These are phyloP conservation scores for Alligator sinensis DNA, from an alignment of 2,113 vertebrate species.

Conservation along the genomic window DNA sequence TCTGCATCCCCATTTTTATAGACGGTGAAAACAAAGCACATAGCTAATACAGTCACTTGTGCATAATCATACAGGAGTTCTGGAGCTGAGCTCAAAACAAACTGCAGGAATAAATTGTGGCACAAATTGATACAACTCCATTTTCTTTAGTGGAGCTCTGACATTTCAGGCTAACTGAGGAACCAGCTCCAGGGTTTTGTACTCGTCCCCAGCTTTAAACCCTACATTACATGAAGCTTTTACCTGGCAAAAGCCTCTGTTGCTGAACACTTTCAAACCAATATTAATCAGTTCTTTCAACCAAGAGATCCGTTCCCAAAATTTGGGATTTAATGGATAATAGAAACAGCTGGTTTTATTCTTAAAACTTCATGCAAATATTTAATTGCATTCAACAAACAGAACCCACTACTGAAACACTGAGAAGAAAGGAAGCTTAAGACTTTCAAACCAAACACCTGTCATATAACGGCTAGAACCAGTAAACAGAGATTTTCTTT, in stretches of 20 bases:
- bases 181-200: not conserved
- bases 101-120: not conserved
- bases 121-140: not conserved
- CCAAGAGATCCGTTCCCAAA: not conserved
- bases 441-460: not conserved
- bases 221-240: not conserved
- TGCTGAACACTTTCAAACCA: constrained; percentile 3
- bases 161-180: not conserved
- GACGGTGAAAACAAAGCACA: not conserved
- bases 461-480: not conserved
- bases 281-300: not conserved
- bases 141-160: not conserved
- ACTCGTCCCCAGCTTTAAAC: not conserved
- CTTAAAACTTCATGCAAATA: not conserved
- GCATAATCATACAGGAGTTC: not conserved
- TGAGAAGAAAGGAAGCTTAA: not conserved
- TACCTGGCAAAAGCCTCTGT: not conserved
- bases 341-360: not conserved
- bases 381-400: not conserved
- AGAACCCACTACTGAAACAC: not conserved
- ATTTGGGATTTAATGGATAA: not conserved
- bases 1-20: not conserved
- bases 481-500: not conserved
- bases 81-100: not conserved
- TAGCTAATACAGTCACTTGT: not conserved